Evolutionary conservation across 2,113 vertebrate species (phyloP), one percentile per base, ranked within the genome.

Genomic region (Turdus rufiventris): DNA sequence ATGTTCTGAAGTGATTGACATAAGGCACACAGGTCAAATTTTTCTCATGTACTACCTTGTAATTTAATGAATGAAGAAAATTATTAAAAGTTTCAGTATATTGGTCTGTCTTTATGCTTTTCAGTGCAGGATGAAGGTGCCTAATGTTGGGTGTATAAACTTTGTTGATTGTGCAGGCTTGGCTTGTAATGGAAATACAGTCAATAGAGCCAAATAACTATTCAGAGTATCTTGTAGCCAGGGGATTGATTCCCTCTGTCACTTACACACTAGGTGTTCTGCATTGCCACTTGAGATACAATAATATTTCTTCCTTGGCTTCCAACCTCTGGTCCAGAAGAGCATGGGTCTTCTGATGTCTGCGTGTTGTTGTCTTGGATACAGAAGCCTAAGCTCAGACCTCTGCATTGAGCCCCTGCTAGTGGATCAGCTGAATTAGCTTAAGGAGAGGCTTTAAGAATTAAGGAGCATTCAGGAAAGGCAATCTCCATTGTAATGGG

Each of bases 391-490:
- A 38, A 62, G 51, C n/a, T 93, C 45, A 56, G 68, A 54, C 14
- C 19, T 62, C 62, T 57, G 50, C 66, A 26, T 8, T 81, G 85
- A 75, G 48, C 53, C 53, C 33, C 58, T 82, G 6, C 57, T 67
- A 36, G 45, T 2, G 3, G 28, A 40, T 95, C 90, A 91, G 92
- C 66, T 79, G 76, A 92, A 54, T 75, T 91, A 72, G 71, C 54
- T 94, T 85, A 92, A 68, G 62, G 62, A 93, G 36, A 40, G 13
- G 57, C 85, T 90, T 94, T 85, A 61, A 83, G 82, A 94, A 83
- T 85, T 94, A 83, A 76, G 75, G 36, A 65, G 5, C n/a, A 34
- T 94, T 80, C 79, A 85, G 31, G 9, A 83, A n/a, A 51, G 53
- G 33, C 71, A 83, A 20, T 85, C 50, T 63, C 57, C 14, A 8